Evolutionary conservation across 2,113 vertebrate species (phyloP).

Genomic region (Oreocharis arfaki): DNA sequence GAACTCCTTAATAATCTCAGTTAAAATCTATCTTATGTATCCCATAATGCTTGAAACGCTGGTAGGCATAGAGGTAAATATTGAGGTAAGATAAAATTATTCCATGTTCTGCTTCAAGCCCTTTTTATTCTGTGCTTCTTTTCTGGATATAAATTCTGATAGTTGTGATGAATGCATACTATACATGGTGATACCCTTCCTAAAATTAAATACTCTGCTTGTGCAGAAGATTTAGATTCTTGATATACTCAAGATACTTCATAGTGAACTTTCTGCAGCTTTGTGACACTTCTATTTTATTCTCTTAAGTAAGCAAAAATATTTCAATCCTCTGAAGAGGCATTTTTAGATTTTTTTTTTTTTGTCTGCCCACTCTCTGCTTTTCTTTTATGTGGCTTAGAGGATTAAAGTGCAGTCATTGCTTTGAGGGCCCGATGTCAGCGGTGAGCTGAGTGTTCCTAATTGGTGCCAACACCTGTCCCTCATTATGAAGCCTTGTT

Average conservation of each 20-base stretch:
- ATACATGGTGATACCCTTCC: not conserved
- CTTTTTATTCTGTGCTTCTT: not conserved
- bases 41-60: not conserved
- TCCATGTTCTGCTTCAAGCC: not conserved
- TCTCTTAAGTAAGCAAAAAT: constrained; percentile 14
- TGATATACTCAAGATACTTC: not conserved
- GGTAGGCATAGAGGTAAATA: not conserved
- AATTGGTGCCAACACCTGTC: constrained; percentile 67
- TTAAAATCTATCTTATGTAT: not conserved
- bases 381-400: constrained; percentile 51
- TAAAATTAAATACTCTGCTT: not conserved
- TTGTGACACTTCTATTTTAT: not conserved
- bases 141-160: not conserved
- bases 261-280: not conserved
- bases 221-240: not conserved
- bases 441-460: constrained; percentile 37
- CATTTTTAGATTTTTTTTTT: not conserved
- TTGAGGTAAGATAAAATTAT: too few relatives aligned
- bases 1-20: not conserved
- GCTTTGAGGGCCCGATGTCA: constrained; percentile 51
- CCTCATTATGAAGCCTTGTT: constrained; percentile 51
- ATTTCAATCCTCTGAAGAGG: constrained; percentile 9
- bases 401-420: constrained; percentile 64
- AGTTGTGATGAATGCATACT: not conserved
- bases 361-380: not conserved